phyloP scores from a whole-genome alignment of 2,797 vertebrate genomes.

The Buceros bicornis region DNA sequence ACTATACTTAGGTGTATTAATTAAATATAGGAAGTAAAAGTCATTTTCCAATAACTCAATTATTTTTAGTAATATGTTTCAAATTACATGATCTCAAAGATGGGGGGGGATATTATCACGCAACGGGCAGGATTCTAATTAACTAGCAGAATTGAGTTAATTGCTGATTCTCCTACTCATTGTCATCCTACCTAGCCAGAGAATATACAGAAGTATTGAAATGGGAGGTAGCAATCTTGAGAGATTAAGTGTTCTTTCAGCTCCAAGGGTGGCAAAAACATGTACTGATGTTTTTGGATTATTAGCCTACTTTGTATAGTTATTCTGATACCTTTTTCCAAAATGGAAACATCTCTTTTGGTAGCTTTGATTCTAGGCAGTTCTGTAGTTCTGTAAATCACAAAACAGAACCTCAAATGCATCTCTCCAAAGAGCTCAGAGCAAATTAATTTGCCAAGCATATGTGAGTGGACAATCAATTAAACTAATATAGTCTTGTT shows the following conservation, averaged over 20 bases:
- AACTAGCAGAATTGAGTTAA: not conserved
- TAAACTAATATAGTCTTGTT: not conserved
- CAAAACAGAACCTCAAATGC: not conserved
- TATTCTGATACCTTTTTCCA: not conserved
- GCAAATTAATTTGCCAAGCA: not conserved
- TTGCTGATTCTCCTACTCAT: not conserved
- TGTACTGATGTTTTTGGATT: not conserved
- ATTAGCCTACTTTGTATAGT: not conserved
- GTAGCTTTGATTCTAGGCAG: not conserved
- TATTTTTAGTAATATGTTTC: not conserved
- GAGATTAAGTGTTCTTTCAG: not conserved
- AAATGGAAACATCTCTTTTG: not conserved
- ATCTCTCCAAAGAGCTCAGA: not conserved
- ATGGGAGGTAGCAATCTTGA: not conserved
- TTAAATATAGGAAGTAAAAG: not conserved
- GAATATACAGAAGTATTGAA: not conserved
- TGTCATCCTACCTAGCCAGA: not conserved
- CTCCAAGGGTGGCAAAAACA: not conserved
- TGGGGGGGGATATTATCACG: not conserved
- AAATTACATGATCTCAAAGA: not conserved
- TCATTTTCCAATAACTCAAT: not conserved
- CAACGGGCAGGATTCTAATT: not conserved
- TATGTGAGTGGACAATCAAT: constrained; percentile 22
- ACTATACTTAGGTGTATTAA: not conserved
- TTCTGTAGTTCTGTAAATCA: not conserved